These are phyloP conservation scores for Phrynosoma blainvillii DNA, from an alignment of 2,113 vertebrate genomes.

Conservation along the genomic window DNA sequence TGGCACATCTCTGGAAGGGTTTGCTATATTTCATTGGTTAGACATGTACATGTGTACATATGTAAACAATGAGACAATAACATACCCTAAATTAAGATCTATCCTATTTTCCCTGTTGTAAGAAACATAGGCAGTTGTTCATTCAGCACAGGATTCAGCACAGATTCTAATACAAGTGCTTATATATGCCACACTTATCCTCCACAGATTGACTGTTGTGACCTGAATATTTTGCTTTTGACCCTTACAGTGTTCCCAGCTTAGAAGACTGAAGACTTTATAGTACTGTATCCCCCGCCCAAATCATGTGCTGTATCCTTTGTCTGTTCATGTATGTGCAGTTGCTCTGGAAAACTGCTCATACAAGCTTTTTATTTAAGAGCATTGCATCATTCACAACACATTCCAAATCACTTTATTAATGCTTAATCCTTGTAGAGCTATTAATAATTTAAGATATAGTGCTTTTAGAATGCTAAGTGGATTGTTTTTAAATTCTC, in stretches of 20 bases:
- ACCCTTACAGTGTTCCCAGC: background rate
- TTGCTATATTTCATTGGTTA: background rate
- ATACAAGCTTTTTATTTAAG: background rate
- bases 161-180: background rate
- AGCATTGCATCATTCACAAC: background rate
- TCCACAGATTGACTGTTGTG: background rate
- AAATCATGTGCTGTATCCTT: background rate
- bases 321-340: background rate
- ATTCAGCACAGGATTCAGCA: too few species aligned
- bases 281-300: background rate
- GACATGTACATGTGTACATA: background rate
- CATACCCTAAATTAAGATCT: background rate
- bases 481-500: background rate
- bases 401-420: background rate
- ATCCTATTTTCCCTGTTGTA: background rate
- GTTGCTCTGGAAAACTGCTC: background rate
- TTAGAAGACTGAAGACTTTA: background rate
- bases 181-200: background rate
- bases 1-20: background rate
- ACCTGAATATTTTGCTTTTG: background rate
- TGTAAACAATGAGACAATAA: background rate
- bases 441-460: conserved; percentile 10
- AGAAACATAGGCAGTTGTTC: background rate
- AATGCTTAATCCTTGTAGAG: conserved; percentile 4
- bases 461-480: background rate